phyloP scores from a whole-genome alignment of 2,888 invertebrate species.

The Epinotia bilunana region DNA sequence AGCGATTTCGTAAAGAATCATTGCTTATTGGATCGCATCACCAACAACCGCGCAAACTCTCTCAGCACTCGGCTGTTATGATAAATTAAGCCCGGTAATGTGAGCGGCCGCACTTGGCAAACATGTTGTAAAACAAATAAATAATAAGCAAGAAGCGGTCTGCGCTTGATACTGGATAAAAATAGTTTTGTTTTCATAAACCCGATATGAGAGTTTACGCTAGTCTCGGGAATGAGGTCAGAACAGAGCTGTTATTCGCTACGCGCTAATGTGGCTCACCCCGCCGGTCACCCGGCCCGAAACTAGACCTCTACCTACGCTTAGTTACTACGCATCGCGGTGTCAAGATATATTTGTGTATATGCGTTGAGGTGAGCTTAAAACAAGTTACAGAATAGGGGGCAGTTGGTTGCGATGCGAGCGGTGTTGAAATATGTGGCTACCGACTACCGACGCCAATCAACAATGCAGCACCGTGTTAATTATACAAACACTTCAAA shows the following conservation, averaged over 20 bases:
- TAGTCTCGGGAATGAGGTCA: conserved; percentile 80
- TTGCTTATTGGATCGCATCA: conserved; percentile 46
- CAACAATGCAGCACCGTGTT: conserved; percentile 67
- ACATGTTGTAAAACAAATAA: conserved; percentile 74
- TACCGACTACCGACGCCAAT: conserved; percentile 57
- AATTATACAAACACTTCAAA: conserved; percentile 54
- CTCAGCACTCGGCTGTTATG: conserved; percentile 41
- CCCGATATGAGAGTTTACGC: conserved; percentile 79
- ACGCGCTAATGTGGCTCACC: too few species aligned
- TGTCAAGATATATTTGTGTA: too few species aligned
- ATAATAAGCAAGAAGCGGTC: conserved; percentile 73
- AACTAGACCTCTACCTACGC: too few species aligned
- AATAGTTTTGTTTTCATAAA: conserved; percentile 81
- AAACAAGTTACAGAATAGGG: too few species aligned
- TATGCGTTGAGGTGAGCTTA: too few species aligned
- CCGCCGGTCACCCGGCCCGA: too few species aligned
- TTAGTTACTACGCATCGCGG: too few species aligned
- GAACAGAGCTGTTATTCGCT: too few species aligned
- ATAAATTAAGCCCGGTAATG: conserved; percentile 40
- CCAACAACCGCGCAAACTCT: conserved; percentile 51
- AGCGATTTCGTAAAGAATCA: conserved; percentile 18
- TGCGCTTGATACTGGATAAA: conserved; percentile 71
- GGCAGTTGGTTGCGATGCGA: conserved; percentile 74
- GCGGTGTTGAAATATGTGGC: conserved; percentile 64
- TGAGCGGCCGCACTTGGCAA: conserved; percentile 74